These are phyloP conservation scores for Porites cylindrica DNA, from an alignment of 92 coral and sea anemone species.

Conservation along the genomic window DNA sequence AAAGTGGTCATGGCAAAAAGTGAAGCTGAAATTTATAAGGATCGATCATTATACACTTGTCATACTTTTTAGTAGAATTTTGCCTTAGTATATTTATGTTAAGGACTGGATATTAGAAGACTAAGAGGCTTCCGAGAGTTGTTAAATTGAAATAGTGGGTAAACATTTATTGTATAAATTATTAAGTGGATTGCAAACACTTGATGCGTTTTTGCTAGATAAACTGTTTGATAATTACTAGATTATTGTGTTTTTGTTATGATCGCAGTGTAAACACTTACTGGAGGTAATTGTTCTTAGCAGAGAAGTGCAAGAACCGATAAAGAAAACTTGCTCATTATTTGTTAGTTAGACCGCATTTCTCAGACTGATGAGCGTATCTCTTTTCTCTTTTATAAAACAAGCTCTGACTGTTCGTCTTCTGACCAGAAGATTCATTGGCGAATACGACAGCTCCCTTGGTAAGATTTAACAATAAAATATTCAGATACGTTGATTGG, in stretches of 20 bases:
- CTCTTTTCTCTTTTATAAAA: background rate
- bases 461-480: background rate
- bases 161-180: too few relatives aligned
- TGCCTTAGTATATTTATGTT: too few relatives aligned
- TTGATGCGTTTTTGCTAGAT: background rate
- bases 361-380: background rate
- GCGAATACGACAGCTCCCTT: slow-evolving; percentile 51
- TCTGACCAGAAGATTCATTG: slow-evolving; percentile 56
- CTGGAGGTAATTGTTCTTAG: background rate
- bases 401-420: slow-evolving; percentile 63
- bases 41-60: background rate
- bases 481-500: background rate
- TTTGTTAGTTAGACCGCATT: background rate
- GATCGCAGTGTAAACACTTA: background rate
- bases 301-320: background rate
- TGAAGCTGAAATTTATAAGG: background rate
- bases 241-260: background rate
- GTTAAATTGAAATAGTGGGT: too few relatives aligned
- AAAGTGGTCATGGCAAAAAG: background rate
- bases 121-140: too few relatives aligned
- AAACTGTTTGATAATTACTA: background rate
- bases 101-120: too few relatives aligned
- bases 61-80: too few relatives aligned
- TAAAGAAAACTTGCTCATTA: background rate
- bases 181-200: background rate